Evolutionary conservation across 2,113 vertebrate genomes (phyloP).

Genomic region (Gadus macrocephalus): DNA sequence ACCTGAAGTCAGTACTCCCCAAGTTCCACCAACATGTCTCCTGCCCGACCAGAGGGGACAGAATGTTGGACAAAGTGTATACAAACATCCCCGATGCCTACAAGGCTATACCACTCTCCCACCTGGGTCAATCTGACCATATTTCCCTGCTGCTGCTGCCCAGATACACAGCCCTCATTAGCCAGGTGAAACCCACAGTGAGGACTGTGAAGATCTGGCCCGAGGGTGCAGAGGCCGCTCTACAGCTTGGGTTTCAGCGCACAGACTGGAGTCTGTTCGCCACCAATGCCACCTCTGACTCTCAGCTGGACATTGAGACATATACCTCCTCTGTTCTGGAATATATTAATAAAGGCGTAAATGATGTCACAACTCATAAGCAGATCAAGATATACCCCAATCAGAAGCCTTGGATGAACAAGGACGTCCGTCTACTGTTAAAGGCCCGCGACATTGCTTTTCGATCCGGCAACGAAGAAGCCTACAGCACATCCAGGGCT

Average conservation of each 20-base stretch:
- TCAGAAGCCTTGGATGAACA: constrained; percentile 3
- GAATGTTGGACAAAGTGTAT: not conserved
- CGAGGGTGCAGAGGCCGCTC: not conserved
- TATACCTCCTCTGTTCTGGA: not conserved
- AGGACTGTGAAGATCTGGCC: not conserved
- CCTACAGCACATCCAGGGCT: too few relatives aligned
- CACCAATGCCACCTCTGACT: not conserved
- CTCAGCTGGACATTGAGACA: not conserved
- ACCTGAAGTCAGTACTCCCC: not conserved
- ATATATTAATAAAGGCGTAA: not conserved
- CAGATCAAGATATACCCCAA: not conserved
- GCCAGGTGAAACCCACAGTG: not conserved
- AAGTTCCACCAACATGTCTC: constrained; percentile 4
- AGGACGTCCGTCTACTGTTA: not conserved
- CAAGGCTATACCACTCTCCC: not conserved
- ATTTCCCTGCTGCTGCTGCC: not conserved
- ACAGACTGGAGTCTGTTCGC: not conserved
- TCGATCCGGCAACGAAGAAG: not conserved
- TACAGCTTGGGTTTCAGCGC: not conserved
- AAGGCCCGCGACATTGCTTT: not conserved
- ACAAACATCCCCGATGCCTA: not conserved
- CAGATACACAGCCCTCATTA: not conserved
- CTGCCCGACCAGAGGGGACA: constrained; percentile 3
- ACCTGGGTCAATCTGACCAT: not conserved
- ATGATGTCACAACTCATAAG: not conserved